Percentiles rank a stretch among this genome's conserved stretches.
Conservation (phyloP, 2,113 vertebrate genomes). For the Microcebus lehilahytsara region DNA sequence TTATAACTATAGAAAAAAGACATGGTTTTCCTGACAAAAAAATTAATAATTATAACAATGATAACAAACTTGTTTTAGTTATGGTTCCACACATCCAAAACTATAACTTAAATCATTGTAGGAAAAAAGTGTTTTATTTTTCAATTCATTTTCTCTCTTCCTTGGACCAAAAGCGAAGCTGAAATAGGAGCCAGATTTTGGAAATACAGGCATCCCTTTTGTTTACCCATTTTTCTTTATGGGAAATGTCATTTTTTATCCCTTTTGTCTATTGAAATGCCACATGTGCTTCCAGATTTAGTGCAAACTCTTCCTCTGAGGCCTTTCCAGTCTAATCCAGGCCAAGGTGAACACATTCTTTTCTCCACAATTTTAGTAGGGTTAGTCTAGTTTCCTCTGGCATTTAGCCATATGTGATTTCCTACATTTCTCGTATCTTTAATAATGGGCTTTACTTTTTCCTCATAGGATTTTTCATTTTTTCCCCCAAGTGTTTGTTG, state of each 20-base stretch:
- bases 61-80: background rate
- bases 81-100: background rate
- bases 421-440: background rate
- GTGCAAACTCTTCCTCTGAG: background rate
- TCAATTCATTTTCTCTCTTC: background rate
- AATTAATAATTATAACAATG: background rate
- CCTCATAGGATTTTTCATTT: background rate
- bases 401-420: conserved; percentile 20
- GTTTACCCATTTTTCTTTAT: background rate
- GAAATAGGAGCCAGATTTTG: background rate
- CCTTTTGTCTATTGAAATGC: background rate
- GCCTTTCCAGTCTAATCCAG: background rate
- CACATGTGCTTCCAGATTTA: background rate
- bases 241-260: background rate
- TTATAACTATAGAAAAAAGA: background rate
- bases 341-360: background rate
- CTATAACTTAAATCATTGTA: background rate
- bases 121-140: background rate
- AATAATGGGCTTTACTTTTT: conserved; percentile 11
- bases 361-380: background rate
- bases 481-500: background rate
- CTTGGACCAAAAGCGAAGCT: background rate
- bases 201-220: background rate
- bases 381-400: background rate
- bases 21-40: background rate